Conservation (phyloP, 2,888 invertebrate species). For the Melipona beecheii region DNA sequence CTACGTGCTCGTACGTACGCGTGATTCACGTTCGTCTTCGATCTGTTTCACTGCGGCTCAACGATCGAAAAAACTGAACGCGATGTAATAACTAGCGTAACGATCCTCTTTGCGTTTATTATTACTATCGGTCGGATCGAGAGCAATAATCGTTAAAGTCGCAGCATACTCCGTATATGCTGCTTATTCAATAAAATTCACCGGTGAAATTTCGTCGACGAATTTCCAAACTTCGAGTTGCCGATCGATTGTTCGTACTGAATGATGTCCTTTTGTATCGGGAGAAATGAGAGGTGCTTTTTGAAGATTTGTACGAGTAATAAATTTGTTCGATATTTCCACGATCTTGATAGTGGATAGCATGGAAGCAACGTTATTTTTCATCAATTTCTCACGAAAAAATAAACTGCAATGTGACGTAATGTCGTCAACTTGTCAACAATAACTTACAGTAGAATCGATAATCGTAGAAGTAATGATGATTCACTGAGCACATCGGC, state of each 20-base stretch:
- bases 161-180: background rate
- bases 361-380: background rate
- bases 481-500: background rate
- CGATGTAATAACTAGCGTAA: background rate
- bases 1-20: background rate
- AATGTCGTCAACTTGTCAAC: background rate
- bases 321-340: constrained; percentile 24
- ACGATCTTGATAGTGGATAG: background rate
- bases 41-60: background rate
- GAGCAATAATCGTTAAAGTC: background rate
- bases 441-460: constrained; percentile 10
- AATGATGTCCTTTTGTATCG: background rate
- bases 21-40: background rate
- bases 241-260: background rate
- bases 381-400: background rate
- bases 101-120: background rate
- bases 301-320: constrained; percentile 6
- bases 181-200: background rate
- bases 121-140: background rate
- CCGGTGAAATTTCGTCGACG: background rate
- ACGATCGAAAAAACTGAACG: background rate
- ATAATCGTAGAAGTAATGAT: constrained; percentile 1
- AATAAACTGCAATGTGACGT: constrained; percentile 10
- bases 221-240: background rate
- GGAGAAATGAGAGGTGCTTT: background rate